Conservation (phyloP, 1,140 invertebrate genomes). For the Meloidogyne hapla region DNA sequence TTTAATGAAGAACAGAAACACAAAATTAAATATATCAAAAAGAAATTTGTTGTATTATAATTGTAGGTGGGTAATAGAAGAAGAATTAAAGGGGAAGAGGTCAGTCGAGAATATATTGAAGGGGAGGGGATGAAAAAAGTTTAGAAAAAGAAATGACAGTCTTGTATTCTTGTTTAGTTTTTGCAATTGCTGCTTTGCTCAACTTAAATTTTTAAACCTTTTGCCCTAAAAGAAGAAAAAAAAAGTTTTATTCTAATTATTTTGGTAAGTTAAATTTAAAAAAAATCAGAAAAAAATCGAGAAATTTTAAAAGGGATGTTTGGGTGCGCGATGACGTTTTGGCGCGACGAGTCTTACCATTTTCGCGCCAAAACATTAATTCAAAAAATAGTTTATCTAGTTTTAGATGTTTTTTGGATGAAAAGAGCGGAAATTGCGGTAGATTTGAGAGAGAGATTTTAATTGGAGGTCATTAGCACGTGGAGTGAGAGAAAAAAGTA, state of each 20-base stretch:
- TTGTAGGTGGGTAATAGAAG: not conserved
- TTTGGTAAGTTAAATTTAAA: not conserved
- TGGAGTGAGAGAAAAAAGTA: not conserved
- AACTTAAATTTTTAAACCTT: not conserved
- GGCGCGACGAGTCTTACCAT: not conserved
- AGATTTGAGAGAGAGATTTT: not conserved
- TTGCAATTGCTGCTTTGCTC: not conserved
- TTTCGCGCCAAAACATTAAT: no score
- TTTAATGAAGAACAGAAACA: conserved; percentile 5
- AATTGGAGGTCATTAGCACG: not conserved
- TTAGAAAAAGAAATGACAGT: conserved; percentile 4
- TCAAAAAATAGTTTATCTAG: not conserved
- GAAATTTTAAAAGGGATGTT: not conserved
- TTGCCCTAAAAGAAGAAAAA: not conserved
- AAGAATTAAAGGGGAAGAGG: conserved; percentile 2
- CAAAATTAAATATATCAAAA: not conserved
- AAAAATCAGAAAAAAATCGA: not conserved
- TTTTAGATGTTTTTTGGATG: not conserved
- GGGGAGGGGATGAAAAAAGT: conserved; percentile 1
- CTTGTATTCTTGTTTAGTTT: not conserved
- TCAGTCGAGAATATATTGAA: not conserved
- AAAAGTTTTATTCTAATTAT: not conserved
- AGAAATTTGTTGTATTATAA: not conserved
- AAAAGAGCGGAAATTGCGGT: not conserved
- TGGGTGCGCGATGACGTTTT: not conserved